Conservation (phyloP, 1,140 invertebrate genomes). For the Adelges cooleyi region DNA sequence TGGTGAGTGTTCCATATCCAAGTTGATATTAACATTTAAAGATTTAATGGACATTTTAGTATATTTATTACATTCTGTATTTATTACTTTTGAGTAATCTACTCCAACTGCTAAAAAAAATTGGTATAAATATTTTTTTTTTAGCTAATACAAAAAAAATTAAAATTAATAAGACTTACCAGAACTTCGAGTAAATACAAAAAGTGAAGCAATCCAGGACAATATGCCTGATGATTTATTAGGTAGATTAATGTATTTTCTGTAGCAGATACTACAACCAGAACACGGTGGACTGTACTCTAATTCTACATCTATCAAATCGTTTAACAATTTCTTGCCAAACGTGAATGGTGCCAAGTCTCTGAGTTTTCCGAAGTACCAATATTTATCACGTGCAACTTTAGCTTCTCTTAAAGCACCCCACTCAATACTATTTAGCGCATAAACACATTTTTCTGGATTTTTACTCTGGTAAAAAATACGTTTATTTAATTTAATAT, state of each 20-base stretch:
- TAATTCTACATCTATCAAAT: slow-evolving; percentile 53
- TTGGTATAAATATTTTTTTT: too few species aligned
- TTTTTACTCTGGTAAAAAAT: slow-evolving; percentile 9
- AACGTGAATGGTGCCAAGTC: slow-evolving; percentile 59
- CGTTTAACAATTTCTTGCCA: slow-evolving; percentile 39
- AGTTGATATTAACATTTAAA: slow-evolving; percentile 14
- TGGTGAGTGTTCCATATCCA: neutral
- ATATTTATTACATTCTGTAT: slow-evolving; percentile 11
- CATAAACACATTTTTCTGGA: slow-evolving; percentile 57
- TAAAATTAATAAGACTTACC: neutral
- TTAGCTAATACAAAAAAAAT: too few species aligned
- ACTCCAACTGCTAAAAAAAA: neutral
- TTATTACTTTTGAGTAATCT: slow-evolving; percentile 20
- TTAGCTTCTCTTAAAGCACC: slow-evolving; percentile 71
- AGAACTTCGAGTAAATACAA: slow-evolving; percentile 2
- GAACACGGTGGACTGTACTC: slow-evolving; percentile 64
- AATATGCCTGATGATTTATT: neutral
- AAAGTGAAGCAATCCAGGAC: slow-evolving; percentile 1
- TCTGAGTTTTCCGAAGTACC: slow-evolving; percentile 69
- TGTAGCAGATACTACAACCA: slow-evolving; percentile 68
- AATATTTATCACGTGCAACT: slow-evolving; percentile 63
- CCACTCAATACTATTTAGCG: slow-evolving; percentile 64
- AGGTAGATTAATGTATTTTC: neutral
- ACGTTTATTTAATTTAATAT: too few species aligned
- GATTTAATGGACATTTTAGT: neutral